A percentile compares a stretch with the other conserved stretches of the same genome.
Conservation (phyloP, 2,113 vertebrate species). For the Sapayoa aenigma region DNA sequence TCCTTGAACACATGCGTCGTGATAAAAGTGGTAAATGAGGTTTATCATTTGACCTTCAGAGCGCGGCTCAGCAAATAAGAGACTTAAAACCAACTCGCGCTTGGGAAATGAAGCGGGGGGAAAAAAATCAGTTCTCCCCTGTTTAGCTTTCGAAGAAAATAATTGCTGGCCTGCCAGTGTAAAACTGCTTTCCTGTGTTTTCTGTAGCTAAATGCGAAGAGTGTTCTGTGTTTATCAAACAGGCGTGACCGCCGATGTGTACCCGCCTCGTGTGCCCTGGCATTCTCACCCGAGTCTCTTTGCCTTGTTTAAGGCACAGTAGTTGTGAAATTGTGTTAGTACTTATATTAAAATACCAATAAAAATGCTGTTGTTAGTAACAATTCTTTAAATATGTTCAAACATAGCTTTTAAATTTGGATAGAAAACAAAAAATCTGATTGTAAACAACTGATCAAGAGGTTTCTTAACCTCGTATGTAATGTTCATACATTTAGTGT, state of each 20-base stretch:
- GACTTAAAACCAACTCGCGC: fast-evolving
- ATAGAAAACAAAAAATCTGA: background rate
- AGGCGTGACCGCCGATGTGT: background rate
- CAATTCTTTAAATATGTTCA: background rate
- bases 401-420: background rate
- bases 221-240: background rate
- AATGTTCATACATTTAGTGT: background rate
- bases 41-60: background rate
- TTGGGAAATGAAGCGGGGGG: background rate
- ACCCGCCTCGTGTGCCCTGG: background rate
- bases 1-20: background rate
- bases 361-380: background rate
- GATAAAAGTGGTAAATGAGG: fast-evolving
- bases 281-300: background rate
- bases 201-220: background rate
- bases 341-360: background rate
- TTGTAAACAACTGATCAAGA: background rate
- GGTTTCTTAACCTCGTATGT: background rate
- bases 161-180: background rate
- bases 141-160: background rate
- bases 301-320: background rate
- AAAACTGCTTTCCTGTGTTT: background rate
- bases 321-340: background rate
- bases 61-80: background rate
- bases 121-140: fast-evolving